Percentiles rank a stretch among this genome's conserved stretches.
These are phyloP conservation scores for Cyprinodon diabolis DNA, from an alignment of 2,797 vertebrate genomes.

Conservation along the genomic window DNA sequence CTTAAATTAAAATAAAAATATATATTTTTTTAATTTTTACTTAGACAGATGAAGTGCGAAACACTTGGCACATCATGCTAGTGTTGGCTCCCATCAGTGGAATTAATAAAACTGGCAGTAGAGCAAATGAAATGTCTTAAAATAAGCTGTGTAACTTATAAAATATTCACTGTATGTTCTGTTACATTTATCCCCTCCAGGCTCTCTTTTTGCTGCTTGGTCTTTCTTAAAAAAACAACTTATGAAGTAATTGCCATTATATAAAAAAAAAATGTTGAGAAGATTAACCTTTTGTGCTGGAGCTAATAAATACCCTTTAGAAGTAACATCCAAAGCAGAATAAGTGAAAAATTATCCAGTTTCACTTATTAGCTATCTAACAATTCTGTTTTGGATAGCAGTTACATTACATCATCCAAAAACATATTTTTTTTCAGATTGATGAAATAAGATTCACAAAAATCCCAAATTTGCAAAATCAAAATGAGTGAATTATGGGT, in stretches of 20 bases:
- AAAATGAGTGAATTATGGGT: background rate
- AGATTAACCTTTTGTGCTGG: constrained; percentile 11
- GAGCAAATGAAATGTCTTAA: constrained; percentile 31
- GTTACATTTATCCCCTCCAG: constrained; percentile 31
- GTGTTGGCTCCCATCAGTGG: constrained; percentile 40
- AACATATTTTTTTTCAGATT: too few relatives aligned
- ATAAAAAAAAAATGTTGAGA: constrained; percentile 5
- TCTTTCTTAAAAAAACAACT: constrained; percentile 29
- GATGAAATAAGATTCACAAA: background rate
- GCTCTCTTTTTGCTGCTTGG: constrained; percentile 22
- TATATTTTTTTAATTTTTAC: background rate
- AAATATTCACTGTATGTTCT: constrained; percentile 28
- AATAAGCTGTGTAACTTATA: constrained; percentile 31
- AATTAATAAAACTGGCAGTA: constrained; percentile 41
- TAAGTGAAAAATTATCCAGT: constrained; percentile 4
- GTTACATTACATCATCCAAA: background rate
- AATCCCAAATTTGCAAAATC: background rate
- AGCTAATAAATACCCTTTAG: constrained; percentile 11
- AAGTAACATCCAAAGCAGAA: background rate
- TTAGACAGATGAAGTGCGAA: constrained; percentile 40
- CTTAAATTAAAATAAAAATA: background rate
- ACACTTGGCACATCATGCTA: constrained; percentile 41
- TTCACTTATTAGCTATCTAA: constrained; percentile 4
- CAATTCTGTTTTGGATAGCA: background rate
- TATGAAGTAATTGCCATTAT: constrained; percentile 13